Percentiles rank a stretch among this genome's conserved stretches.
phyloP scores from a whole-genome alignment of 2,888 invertebrate genomes.

The Mimumesa dahlbomi region DNA sequence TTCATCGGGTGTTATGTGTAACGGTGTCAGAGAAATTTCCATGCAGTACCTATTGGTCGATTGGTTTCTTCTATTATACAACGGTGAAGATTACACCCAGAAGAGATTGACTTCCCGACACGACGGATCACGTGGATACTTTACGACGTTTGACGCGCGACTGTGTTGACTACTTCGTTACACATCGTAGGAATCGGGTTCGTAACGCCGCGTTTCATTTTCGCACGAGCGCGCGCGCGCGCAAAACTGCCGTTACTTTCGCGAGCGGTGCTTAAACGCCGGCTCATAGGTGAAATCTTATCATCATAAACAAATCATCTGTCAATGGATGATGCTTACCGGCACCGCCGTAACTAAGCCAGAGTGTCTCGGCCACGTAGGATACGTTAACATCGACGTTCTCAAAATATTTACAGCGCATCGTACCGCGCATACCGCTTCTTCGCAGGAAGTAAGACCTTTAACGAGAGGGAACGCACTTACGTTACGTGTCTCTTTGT shows the following conservation, averaged over 20 bases:
- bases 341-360: constrained; percentile 45
- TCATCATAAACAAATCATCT: constrained; percentile 67
- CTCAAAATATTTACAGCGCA: constrained; percentile 25
- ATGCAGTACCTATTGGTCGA: constrained; percentile 25
- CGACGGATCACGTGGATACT: constrained; percentile 44
- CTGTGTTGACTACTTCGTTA: constrained; percentile 62
- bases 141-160: constrained; percentile 59
- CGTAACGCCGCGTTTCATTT: constrained; percentile 24
- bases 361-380: not conserved
- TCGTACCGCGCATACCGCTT: constrained; percentile 13
- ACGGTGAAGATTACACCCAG: constrained; percentile 33
- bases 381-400: constrained; percentile 1
- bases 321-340: constrained; percentile 54
- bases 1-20: constrained; percentile 42
- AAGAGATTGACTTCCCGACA: constrained; percentile 35
- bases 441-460: constrained; percentile 42
- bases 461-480: constrained; percentile 50
- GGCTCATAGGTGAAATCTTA: constrained; percentile 57
- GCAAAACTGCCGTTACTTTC: constrained; percentile 46
- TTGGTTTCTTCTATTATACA: constrained; percentile 19
- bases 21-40: constrained; percentile 58
- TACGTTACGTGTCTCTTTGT: constrained; percentile 25
- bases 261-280: constrained; percentile 23
- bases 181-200: constrained; percentile 50
- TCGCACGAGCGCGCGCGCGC: too few species aligned